Percentiles rank a stretch among this genome's conserved stretches.
Conservation (phyloP, 1,140 invertebrate genomes). For the Asobara japonica region DNA sequence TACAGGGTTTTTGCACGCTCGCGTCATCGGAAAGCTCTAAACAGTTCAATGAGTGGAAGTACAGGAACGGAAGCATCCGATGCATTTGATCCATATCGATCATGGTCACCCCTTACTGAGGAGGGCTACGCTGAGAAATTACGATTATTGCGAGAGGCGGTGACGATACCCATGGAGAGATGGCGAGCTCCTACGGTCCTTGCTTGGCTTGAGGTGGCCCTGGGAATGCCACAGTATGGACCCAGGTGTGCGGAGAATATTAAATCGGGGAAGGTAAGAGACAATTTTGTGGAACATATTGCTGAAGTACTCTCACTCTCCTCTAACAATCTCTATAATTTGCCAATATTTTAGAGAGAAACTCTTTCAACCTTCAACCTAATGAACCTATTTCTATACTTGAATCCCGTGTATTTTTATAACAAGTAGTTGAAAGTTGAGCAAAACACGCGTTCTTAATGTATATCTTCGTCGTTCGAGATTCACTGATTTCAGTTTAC, state of each 20-base stretch:
- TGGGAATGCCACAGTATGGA: constrained; percentile 94
- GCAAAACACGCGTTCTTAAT: too few species aligned
- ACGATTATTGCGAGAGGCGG: constrained; percentile 83
- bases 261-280: constrained; percentile 88
- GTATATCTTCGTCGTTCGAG: too few species aligned
- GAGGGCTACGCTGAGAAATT: constrained; percentile 87
- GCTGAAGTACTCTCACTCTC: neutral
- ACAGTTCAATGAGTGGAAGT: constrained; percentile 59
- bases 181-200: constrained; percentile 93
- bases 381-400: too few species aligned
- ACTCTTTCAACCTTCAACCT: neutral
- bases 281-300: neutral
- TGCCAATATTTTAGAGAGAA: neutral
- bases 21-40: constrained; percentile 77
- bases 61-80: constrained; percentile 67
- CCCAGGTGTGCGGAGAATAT: constrained; percentile 90
- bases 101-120: constrained; percentile 83
- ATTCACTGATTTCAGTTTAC: too few species aligned
- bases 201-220: constrained; percentile 91
- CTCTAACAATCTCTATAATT: neutral
- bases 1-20: constrained; percentile 83
- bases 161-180: constrained; percentile 86
- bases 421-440: too few species aligned
- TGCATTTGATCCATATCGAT: constrained; percentile 62
- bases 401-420: too few species aligned